Evolutionary conservation across 2,888 invertebrate genomes (phyloP).

Genomic region (Galerucella pusilla): DNA sequence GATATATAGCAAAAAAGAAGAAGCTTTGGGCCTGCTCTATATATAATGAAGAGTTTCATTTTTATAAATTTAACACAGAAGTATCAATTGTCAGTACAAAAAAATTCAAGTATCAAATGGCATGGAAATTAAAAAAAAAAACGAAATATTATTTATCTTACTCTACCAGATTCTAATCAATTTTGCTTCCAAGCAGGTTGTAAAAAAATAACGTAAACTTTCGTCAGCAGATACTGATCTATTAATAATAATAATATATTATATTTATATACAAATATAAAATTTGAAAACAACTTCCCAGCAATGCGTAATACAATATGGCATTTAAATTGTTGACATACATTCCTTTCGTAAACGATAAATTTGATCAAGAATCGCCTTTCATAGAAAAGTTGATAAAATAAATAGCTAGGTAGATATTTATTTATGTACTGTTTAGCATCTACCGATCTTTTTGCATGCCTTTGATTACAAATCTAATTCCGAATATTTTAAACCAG

Average conservation of each 20-base stretch:
- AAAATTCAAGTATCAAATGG: too few species aligned
- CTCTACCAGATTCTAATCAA: too few species aligned
- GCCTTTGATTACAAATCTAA: background rate
- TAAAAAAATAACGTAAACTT: too few species aligned
- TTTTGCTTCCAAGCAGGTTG: too few species aligned
- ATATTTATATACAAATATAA: background rate
- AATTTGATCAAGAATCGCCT: background rate
- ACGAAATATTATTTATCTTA: too few species aligned
- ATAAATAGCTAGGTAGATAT: background rate
- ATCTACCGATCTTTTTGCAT: slow-evolving; percentile 6
- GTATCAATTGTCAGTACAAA: too few species aligned
- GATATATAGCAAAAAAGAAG: too few species aligned
- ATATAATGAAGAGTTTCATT: too few species aligned
- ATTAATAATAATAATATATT: background rate
- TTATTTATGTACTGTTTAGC: slow-evolving; percentile 1
- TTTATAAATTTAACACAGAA: too few species aligned
- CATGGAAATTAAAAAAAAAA: too few species aligned
- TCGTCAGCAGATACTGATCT: too few species aligned
- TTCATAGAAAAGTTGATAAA: slow-evolving; percentile 15
- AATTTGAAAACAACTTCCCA: background rate
- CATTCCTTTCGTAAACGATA: background rate
- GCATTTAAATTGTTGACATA: slow-evolving; percentile 8
- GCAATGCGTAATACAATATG: slow-evolving; percentile 4
- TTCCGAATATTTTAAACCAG: slow-evolving; percentile 1
- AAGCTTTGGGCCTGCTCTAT: too few species aligned